phyloP scores from a whole-genome alignment of 2,797 vertebrate genomes.

The Peromyscus melanophrys region DNA sequence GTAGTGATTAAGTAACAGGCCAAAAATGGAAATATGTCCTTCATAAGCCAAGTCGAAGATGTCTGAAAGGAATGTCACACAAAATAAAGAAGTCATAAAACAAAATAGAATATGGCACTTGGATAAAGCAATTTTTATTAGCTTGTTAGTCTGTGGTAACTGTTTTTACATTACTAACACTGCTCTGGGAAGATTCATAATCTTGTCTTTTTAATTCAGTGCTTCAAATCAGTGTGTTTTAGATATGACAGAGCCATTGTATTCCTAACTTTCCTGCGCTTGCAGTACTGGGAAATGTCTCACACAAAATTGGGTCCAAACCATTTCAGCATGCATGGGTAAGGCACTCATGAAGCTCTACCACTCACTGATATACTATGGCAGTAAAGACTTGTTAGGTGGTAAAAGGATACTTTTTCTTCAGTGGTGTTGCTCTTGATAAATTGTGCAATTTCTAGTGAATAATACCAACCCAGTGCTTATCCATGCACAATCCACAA shows the following conservation, averaged over 20 bases:
- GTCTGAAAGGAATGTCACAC: conserved; percentile 20
- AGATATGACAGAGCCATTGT: background rate
- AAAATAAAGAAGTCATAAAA: conserved; percentile 11
- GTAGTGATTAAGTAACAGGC: conserved; percentile 50
- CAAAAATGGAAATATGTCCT: conserved; percentile 24
- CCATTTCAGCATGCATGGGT: background rate
- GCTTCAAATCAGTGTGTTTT: background rate
- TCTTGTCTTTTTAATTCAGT: background rate
- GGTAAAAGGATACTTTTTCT: rapidly evolving
- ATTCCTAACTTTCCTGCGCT: background rate
- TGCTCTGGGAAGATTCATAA: background rate
- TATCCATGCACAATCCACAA: background rate
- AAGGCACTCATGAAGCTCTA: too few relatives aligned
- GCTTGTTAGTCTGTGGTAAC: background rate
- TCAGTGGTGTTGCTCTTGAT: background rate
- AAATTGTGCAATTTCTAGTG: background rate
- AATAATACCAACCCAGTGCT: background rate
- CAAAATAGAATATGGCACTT: background rate
- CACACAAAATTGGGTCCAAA: background rate
- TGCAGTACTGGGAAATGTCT: background rate
- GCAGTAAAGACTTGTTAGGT: background rate
- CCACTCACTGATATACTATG: rapidly evolving
- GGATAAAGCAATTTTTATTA: background rate
- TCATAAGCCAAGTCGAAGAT: conserved; percentile 21
- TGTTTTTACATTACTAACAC: background rate